These are phyloP conservation scores for Tetraodon nigroviridis DNA, from an alignment of 2,113 vertebrate genomes.

Conservation along the genomic window DNA sequence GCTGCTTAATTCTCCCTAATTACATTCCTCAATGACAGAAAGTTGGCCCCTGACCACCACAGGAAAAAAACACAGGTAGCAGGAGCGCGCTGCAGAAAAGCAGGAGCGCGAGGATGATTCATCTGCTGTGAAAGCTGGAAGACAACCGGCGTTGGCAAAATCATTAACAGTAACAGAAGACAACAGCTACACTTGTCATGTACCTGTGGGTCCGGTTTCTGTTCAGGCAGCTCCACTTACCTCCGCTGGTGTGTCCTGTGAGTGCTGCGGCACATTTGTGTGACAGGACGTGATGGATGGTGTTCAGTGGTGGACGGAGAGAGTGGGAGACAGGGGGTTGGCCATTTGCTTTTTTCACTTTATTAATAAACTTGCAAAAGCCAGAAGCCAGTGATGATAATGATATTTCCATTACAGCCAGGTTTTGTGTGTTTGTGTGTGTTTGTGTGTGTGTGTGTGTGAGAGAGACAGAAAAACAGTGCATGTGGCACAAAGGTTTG, in stretches of 20 bases:
- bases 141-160: conserved; percentile 68
- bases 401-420: not conserved
- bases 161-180: conserved; percentile 62
- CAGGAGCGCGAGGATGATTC: conserved; percentile 40
- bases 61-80: conserved; percentile 73
- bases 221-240: conserved; percentile 34
- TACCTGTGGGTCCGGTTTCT: conserved; percentile 35
- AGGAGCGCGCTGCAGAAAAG: conserved; percentile 44
- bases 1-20: conserved; percentile 90
- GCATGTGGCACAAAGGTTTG: not conserved
- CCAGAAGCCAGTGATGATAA: conserved; percentile 4
- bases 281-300: conserved; percentile 65
- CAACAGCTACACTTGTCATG: conserved; percentile 22
- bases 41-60: conserved; percentile 79
- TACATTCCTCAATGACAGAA: conserved; percentile 91
- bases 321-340: conserved; percentile 42
- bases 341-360: conserved; percentile 36
- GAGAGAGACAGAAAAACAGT: too few relatives aligned
- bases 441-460: too few relatives aligned
- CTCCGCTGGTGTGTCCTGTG: conserved; percentile 33
- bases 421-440: not conserved
- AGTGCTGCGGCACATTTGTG: conserved; percentile 40
- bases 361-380: conserved; percentile 17
- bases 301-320: conserved; percentile 53
- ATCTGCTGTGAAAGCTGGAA: conserved; percentile 46